Percentiles rank a stretch among this genome's conserved stretches.
Evolutionary conservation across 2,888 invertebrate species (phyloP).

Genomic region (Adelphocoris suturalis): DNA sequence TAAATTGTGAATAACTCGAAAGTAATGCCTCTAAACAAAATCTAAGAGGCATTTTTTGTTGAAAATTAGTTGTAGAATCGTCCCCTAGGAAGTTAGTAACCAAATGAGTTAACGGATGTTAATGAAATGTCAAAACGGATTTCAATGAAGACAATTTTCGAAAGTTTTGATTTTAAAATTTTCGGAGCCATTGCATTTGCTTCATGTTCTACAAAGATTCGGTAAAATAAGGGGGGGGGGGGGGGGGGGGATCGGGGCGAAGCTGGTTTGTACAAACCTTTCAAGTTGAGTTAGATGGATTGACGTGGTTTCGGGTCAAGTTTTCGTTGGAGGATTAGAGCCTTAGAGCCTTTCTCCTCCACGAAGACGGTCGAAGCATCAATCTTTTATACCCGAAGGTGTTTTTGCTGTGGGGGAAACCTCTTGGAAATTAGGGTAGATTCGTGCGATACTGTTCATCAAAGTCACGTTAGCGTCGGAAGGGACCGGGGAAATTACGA

Average conservation of each 20-base stretch:
- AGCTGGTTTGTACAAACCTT: not conserved
- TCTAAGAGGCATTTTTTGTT: no score
- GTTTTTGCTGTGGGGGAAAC: not conserved
- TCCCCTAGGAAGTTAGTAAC: no score
- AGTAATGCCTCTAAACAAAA: no score
- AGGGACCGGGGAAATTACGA: not conserved
- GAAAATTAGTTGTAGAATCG: no score
- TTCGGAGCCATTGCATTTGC: no score
- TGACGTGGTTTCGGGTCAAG: constrained; percentile 17
- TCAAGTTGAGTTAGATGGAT: constrained; percentile 39
- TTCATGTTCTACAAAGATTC: no score
- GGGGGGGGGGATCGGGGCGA: not conserved
- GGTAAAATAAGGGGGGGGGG: no score
- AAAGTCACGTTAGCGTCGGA: constrained; percentile 16
- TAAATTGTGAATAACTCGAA: no score
- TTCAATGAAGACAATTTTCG: no score
- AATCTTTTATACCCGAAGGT: not conserved
- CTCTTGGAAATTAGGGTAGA: constrained; percentile 11
- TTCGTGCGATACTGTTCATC: constrained; percentile 4
- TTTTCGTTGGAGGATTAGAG: constrained; percentile 4
- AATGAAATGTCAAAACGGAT: no score
- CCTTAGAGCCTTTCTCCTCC: not conserved
- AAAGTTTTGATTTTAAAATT: no score
- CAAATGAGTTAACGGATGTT: no score
- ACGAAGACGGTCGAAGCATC: constrained; percentile 22